Evolutionary conservation across 2,888 invertebrate genomes (phyloP), one percentile per base, ranked within the genome.

Genomic region (Ganaspis brasiliensis): DNA sequence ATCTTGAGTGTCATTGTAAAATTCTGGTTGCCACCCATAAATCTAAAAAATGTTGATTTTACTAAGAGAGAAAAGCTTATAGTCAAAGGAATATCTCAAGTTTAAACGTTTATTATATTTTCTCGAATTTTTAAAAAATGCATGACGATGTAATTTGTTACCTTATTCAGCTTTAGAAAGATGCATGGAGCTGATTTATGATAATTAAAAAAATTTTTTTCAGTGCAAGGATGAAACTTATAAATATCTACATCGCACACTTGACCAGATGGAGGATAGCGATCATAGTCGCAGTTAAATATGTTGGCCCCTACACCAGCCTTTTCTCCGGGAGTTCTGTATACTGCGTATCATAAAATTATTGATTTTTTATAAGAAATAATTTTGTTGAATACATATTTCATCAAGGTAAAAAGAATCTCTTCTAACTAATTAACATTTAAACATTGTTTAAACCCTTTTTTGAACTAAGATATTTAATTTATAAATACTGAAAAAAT

Each of bases 131-230:
- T n/a, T n/a, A n/a, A n/a, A n/a, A n/a, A n/a, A n/a, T n/a, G n/a
- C n/a, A n/a, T n/a, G n/a, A n/a, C n/a, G n/a, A n/a, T n/a, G n/a
- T 31, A 31, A 31, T 31, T 31, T n/a, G n/a, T 31, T 31, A 95
- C 94, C 92, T 97, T 98, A 92, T 99, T 99, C 55, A 99, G 93
- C 91, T 99, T 99, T 75, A 99, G 93, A 90, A 99, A 96, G 81
- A 99, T 94, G 92, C 99, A 99, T 0, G 99, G 99, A 21, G 96
- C 95, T 56, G 98, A 98, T 89, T 96, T 95, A 90, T 97, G 96
- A 92, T 97, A 99, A 78, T 97, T 98, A 91, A 96, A 99, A 86
- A 95, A 93, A 88, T 97, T 96, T 82, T 96, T 96, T 84, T 95
- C 95, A 12, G 95, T 95, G 91, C 98, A 99, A 0, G 95, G 95